Evolutionary conservation across 2,113 vertebrate species (phyloP), one percentile per base, ranked within the genome.

Genomic region (Pyxicephalus adspersus): DNA sequence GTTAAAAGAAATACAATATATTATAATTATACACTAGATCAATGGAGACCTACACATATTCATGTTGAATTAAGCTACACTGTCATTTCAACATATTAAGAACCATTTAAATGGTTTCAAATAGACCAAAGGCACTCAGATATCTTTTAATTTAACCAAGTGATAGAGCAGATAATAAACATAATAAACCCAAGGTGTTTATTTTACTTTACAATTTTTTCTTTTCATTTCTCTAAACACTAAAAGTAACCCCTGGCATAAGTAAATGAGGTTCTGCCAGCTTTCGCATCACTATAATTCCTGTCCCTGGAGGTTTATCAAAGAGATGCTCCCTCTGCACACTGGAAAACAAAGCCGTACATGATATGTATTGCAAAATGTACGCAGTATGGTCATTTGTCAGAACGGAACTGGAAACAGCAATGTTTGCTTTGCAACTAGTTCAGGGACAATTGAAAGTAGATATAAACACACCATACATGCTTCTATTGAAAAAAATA

Each of bases 391-490:
- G 95, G 94, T 93, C 86, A 85, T 93, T 91, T 82, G 89, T 85
- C 87, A 92, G 93, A 95, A 94, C 86, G 90, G 95, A 96, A 95
- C 90, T 95, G 94, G 95, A 96, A 97, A 98, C 94, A 96, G 95
- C 94, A 90, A 97, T 95, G 93, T 96, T 97, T 97, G 96, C 95
- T 96, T 94, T 96, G 96, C 96, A 95, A 97, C 93, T 94, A 97
- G 97, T 50, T 96, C 93, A 93, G 95, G 96, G 96, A 99, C 96
- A 95, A 95, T 94, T 93, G 93, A 90, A 96, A 95, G 95, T 95
- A 96, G 95, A 95, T 95, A 94, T 96, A 97, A 65, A 98, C 95
- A 97, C 97, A 98, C 94, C 95, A 96, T 96, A 97, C 96, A 98
- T 99, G 97, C 97, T 94, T 96, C 96, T 96, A 97, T 64, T 55